These are phyloP conservation scores for Sylvia atricapilla DNA, from an alignment of 2,113 vertebrate species.

Conservation along the genomic window DNA sequence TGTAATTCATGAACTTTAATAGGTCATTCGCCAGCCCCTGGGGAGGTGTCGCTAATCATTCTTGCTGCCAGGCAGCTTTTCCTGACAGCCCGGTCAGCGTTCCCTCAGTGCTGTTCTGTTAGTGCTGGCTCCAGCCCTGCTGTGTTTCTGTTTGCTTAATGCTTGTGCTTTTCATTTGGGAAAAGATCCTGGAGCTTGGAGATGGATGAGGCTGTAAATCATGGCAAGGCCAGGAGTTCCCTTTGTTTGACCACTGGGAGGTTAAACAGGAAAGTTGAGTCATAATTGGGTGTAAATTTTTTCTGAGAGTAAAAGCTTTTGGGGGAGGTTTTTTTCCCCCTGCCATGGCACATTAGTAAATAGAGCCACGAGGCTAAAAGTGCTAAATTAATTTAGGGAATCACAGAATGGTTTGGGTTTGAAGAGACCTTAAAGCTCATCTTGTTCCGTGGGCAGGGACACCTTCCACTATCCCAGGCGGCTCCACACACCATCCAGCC, in stretches of 20 bases:
- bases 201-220: background rate
- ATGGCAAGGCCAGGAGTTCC: background rate
- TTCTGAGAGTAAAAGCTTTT: background rate
- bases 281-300: background rate
- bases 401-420: background rate
- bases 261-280: background rate
- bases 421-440: background rate
- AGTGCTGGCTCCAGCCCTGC: background rate
- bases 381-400: background rate
- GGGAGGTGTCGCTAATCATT: background rate
- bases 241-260: background rate
- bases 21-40: background rate
- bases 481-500: rapidly evolving
- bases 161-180: background rate
- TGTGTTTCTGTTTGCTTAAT: background rate
- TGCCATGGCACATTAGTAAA: background rate
- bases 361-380: background rate
- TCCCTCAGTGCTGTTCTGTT: background rate
- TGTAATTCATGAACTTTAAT: background rate
- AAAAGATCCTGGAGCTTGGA: background rate
- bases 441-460: background rate
- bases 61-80: background rate
- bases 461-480: rapidly evolving
- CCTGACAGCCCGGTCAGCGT: background rate
- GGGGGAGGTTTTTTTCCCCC: background rate